Evolutionary conservation across 2,113 vertebrate species (phyloP), one percentile per base, ranked within the genome.

Genomic region (Trematocara stigmaticum): DNA sequence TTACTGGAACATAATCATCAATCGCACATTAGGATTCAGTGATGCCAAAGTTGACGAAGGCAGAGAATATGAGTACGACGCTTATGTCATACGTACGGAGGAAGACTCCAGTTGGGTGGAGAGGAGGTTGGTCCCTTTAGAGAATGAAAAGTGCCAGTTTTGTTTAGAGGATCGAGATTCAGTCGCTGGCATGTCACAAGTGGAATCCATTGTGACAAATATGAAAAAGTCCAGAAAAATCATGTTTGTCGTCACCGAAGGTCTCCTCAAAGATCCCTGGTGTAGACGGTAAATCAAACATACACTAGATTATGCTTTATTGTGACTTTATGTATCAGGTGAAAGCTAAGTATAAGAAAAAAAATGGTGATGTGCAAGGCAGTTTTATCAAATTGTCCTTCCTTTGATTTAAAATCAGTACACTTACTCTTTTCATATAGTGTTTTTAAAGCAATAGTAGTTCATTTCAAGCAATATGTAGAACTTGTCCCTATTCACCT

Each of bases 151-250:
- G 1, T 95, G 97, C n/a, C 91, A 0, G 7, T 99, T 99, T 94
- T 99, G 96, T 91, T 91, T 97, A 92, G 97, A 99, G 84, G 96
- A 98, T 83, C 96, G 98, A 6, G 98, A 99, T 88, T 96, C 97
- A 45, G 87, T 96, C 66, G 96, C 96, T 23, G 99, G 99, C 3
- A 40, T 90, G 80, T 94, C 96, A 55, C 92, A 93, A 89, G 93
- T 98, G 23, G 95, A 97, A 86, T 96, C 97, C 76, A 98, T 97
- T 66, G 92, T 98, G 61, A 92, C 96, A 4, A 98, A 97, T 55
- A 98, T 99, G 85, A 97, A 88, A 85, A 95, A 18, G 40, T 98
- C 98, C 86, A 96, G 97, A 88, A 99, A 99, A 93, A 97, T 97
- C 42, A 94, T 99, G 93, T 99, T 99, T 88, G 86, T 99, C 29